These are phyloP conservation scores for Cancer borealis DNA, from an alignment of 2,888 invertebrate species.

Conservation along the genomic window DNA sequence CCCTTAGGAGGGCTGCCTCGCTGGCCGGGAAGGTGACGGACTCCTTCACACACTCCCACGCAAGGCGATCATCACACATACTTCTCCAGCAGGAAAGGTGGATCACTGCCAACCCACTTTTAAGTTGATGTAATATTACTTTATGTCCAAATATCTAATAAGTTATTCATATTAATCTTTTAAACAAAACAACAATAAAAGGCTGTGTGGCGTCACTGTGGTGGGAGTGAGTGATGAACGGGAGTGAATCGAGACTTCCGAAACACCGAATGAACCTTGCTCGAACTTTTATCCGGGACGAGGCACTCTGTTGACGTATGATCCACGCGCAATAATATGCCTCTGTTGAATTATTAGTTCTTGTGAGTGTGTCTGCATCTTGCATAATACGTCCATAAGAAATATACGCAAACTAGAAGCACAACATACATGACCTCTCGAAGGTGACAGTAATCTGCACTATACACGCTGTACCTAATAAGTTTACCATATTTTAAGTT, in stretches of 20 bases:
- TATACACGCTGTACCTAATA: slow-evolving; percentile 12
- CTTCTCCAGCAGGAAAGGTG: neutral
- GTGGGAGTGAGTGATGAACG: neutral
- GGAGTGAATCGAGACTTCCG: neutral
- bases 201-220: neutral
- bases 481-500: neutral
- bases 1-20: neutral
- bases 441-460: slow-evolving; percentile 23
- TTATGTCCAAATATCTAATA: neutral
- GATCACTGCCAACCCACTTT: neutral
- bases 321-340: neutral
- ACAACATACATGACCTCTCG: neutral
- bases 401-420: slow-evolving; percentile 26
- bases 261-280: neutral
- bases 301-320: slow-evolving; percentile 13
- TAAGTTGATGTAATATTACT: neutral
- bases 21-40: neutral
- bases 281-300: neutral
- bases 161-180: neutral
- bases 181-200: neutral
- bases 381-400: neutral
- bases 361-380: neutral
- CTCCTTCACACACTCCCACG: neutral
- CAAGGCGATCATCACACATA: neutral
- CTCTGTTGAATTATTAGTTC: neutral